phyloP scores from a whole-genome alignment of 30 jellyfish, hydroid and myxozoan genomes.

The Sanderia malayensis region DNA sequence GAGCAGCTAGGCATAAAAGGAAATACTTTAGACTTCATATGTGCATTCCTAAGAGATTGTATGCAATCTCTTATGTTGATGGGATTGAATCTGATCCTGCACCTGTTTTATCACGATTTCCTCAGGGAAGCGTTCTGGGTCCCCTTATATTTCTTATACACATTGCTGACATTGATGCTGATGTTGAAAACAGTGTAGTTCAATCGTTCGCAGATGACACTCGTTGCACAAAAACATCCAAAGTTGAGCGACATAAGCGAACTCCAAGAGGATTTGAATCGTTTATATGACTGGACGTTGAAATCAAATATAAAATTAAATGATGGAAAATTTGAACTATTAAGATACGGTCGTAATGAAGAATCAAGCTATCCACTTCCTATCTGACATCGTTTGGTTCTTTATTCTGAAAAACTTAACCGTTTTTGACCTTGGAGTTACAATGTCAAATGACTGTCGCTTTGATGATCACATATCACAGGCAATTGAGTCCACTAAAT shows the following conservation, averaged over 20 bases:
- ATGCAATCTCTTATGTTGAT: background rate
- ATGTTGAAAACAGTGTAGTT: background rate
- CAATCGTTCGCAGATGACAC: background rate
- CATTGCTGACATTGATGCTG: constrained; percentile 1
- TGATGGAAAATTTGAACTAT: background rate
- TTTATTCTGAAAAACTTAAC: background rate
- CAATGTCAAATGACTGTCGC: constrained; percentile 2
- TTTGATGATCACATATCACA: background rate
- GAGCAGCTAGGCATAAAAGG: background rate
- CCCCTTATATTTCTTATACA: background rate
- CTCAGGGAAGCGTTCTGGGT: background rate
- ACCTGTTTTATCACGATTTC: background rate
- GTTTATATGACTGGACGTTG: no score
- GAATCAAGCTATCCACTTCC: background rate
- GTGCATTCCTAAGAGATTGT: background rate
- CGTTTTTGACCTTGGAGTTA: background rate
- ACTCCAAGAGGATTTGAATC: background rate
- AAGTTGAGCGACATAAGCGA: background rate
- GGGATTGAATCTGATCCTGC: background rate
- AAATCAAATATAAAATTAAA: no score
- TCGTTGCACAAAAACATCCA: background rate
- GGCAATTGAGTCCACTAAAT: background rate
- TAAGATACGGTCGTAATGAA: background rate
- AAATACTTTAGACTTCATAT: background rate
- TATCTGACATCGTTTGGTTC: constrained; percentile 9